These are phyloP conservation scores for Aldabrachelys gigantea DNA, from an alignment of 2,113 vertebrate species.

Conservation along the genomic window DNA sequence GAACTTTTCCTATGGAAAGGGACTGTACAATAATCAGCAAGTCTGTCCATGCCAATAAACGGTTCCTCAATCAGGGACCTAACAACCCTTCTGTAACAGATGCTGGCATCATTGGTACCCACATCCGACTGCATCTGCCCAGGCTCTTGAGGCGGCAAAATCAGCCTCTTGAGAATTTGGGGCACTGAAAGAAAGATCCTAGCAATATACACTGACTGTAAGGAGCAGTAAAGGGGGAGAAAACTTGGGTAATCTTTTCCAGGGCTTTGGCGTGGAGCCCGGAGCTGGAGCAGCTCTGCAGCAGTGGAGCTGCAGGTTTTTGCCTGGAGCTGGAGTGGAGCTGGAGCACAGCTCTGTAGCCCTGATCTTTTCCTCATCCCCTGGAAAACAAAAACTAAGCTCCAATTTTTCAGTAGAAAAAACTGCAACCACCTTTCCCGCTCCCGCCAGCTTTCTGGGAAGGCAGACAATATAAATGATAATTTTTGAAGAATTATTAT, in stretches of 20 bases:
- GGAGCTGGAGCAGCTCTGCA: no score
- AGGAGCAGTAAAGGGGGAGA: neutral
- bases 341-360: no score
- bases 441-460: rapidly evolving
- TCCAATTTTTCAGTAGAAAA: neutral
- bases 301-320: no score
- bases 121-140: neutral
- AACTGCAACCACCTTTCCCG: neutral
- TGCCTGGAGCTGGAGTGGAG: no score
- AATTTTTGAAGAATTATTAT: rapidly evolving
- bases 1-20: neutral
- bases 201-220: rapidly evolving
- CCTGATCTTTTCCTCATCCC: neutral
- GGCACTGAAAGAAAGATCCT: neutral
- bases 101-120: neutral
- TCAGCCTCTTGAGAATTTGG: neutral
- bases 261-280: no score
- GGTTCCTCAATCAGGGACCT: neutral
- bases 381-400: neutral
- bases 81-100: neutral
- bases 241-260: neutral
- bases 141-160: neutral
- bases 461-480: neutral
- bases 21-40: neutral
- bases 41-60: rapidly evolving